Percentiles rank a stretch among this genome's conserved stretches.
Evolutionary conservation across 2,797 vertebrate species (phyloP).

Genomic region (Fringilla coelebs): DNA sequence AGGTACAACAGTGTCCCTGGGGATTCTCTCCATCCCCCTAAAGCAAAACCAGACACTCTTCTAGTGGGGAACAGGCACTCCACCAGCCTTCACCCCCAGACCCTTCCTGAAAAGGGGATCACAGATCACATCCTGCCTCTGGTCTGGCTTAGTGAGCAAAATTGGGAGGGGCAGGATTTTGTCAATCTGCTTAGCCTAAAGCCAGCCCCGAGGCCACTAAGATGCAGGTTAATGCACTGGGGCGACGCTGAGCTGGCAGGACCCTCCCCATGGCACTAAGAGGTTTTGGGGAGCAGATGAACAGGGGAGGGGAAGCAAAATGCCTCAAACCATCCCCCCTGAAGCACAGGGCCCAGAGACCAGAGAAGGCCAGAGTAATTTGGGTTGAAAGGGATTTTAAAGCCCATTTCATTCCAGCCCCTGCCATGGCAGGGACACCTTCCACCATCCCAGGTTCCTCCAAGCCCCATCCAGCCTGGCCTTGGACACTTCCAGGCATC

Average conservation of each 20-base stretch:
- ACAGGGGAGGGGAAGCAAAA: background rate
- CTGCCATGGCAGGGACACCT: background rate
- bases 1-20: background rate
- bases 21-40: background rate
- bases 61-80: background rate
- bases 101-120: background rate
- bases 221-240: background rate
- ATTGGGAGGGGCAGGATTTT: background rate
- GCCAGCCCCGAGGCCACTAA: background rate
- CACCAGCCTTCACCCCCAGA: background rate
- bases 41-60: background rate
- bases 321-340: background rate
- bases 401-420: background rate
- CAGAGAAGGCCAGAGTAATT: background rate
- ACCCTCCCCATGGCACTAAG: rapidly evolving
- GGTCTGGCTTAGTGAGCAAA: background rate
- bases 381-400: background rate
- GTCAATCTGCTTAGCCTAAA: background rate
- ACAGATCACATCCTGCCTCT: background rate
- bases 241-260: rapidly evolving
- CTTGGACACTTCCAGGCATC: background rate
- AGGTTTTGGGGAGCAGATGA: background rate
- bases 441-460: rapidly evolving
- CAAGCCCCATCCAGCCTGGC: rapidly evolving
- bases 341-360: background rate